phyloP scores from a whole-genome alignment of 1,140 invertebrate species.

The Sarcophaga bullata region DNA sequence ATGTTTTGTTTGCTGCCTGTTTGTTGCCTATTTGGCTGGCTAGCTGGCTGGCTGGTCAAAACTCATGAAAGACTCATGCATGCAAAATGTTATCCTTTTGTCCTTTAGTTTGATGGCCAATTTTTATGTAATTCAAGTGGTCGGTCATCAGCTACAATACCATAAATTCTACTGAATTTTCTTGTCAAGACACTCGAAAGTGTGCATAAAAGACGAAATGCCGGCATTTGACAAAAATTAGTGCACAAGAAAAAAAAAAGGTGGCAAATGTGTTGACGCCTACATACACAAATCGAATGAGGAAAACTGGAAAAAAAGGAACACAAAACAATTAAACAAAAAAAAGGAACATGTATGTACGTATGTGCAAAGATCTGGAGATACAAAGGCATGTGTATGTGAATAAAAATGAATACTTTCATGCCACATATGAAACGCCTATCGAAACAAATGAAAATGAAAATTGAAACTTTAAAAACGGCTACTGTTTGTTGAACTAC shows the following conservation, averaged over 20 bases:
- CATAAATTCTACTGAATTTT: neutral
- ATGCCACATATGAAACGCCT: slow-evolving; percentile 17
- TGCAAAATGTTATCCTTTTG: slow-evolving; percentile 22
- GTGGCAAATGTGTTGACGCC: slow-evolving; percentile 43
- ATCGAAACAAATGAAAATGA: neutral
- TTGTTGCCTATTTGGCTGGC: neutral
- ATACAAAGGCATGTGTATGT: neutral
- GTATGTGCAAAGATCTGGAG: neutral
- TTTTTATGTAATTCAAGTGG: slow-evolving; percentile 45
- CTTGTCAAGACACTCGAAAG: neutral
- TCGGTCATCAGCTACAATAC: neutral
- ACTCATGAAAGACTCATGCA: neutral
- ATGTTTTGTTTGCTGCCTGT: neutral
- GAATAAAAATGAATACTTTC: neutral
- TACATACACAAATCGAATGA: slow-evolving; percentile 21
- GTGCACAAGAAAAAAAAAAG: neutral
- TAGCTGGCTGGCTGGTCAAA: neutral
- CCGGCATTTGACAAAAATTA: neutral
- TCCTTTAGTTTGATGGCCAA: slow-evolving; percentile 36
- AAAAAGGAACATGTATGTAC: neutral
- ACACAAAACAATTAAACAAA: no score
- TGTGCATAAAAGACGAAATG: neutral
- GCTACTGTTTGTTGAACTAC: neutral
- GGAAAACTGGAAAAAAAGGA: no score
- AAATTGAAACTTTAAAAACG: neutral